Base-by-base conservation (phyloP, 2,797 vertebrate genomes). In the Rhinophrynus dorsalis region DNA sequence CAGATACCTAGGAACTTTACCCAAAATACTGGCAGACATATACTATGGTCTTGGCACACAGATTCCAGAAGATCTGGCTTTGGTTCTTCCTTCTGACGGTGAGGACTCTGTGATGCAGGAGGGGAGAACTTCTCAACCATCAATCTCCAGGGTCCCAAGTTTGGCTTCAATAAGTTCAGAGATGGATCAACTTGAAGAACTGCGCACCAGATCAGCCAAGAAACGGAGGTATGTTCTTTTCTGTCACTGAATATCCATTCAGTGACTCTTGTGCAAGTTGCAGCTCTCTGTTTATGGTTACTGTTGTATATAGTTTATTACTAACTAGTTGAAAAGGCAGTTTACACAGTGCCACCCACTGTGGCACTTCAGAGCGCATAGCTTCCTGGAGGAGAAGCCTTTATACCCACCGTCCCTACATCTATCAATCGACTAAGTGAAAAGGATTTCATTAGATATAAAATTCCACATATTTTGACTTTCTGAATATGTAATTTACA, bases 1-100 rank as follows among this genome's bases (percentile, higher is more conserved):
- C 77, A 99, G 97, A 75, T 99, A 95, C 56, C 79, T 94, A 52
- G 80, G 81, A 2, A 75, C 85, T 12, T 79, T 96, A 67, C 96
- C 97, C 0, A 90, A 86, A 79, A 89, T 83, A 1, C 89, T 99
- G 9, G 96, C 92, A 44, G 90, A 90, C 9, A 81, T 99, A 57
- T 98, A 98, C 67, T 85, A 95, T 35, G 90, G 90, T 75, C 88
- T 99, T 0, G 97, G 97, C 20, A 93, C 89, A 2, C 90, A 90
- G 82, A 88, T 98, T 59, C 97, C 97, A 0, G 85, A 88, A 0
- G 92, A 87, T 24, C 82, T 99, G 74, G 78, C 89, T 27, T 85
- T 86, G 2, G 82, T 91, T 62, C 90, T 99, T 70, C 97, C 97
- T 18, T 55, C 89, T 15, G 95, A 96, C 75, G 96, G 95, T 11